Conservation (phyloP, 2,113 vertebrate species). For the Tupaia chinensis region DNA sequence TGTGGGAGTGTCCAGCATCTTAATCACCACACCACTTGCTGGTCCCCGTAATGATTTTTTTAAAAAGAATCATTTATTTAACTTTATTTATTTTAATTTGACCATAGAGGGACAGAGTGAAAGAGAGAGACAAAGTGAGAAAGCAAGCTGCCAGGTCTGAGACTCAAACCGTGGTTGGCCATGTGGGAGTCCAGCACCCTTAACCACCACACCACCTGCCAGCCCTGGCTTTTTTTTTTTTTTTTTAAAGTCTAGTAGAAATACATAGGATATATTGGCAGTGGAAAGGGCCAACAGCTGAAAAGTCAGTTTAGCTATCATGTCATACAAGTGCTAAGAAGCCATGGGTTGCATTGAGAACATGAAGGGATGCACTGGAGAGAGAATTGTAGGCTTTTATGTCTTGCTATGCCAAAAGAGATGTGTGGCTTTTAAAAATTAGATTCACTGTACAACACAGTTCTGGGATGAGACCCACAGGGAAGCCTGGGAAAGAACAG, state of each 20-base stretch:
- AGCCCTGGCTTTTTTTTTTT: too few species aligned
- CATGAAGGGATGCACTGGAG: neutral
- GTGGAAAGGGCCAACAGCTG: neutral
- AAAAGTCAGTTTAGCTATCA: neutral
- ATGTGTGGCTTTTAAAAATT: slow-evolving; percentile 4
- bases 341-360: neutral
- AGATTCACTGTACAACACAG: neutral
- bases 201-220: too few species aligned
- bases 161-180: too few species aligned
- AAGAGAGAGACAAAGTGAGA: too few species aligned
- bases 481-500: slow-evolving; percentile 9
- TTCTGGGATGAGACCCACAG: slow-evolving; percentile 8
- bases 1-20: too few species aligned
- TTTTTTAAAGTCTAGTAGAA: neutral
- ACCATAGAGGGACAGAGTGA: too few species aligned
- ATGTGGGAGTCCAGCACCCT: too few species aligned
- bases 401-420: slow-evolving; percentile 33
- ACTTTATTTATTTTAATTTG: too few species aligned
- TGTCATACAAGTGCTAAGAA: neutral
- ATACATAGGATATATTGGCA: neutral
- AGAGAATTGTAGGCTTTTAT: neutral
- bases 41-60: too few species aligned
- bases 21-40: too few species aligned
- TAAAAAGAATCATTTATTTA: too few species aligned
- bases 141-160: too few species aligned